A percentile compares a stretch with the other conserved stretches of the same genome.
These are phyloP conservation scores for Myopa tessellatipennis DNA, from an alignment of 2,888 invertebrate genomes.

Conservation along the genomic window DNA sequence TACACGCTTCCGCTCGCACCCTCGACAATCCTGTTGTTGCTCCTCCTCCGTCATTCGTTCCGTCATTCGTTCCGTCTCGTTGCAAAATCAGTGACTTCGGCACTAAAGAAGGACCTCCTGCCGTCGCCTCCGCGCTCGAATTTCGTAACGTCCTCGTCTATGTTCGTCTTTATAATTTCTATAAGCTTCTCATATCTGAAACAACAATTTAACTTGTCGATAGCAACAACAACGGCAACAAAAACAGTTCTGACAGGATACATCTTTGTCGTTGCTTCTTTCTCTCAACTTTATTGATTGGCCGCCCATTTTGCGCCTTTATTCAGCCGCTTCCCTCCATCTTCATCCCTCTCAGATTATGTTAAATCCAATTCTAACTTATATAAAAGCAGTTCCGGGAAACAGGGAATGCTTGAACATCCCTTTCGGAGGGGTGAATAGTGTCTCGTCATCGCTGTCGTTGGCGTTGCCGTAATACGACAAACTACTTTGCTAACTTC, in stretches of 20 bases:
- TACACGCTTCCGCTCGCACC: no score
- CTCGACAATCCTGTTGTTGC: no score
- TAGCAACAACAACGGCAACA: neutral
- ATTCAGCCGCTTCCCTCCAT: neutral
- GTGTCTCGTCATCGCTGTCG: neutral
- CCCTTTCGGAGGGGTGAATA: neutral
- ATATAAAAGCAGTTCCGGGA: slow-evolving; percentile 21
- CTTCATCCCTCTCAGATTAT: neutral
- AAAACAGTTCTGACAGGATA: neutral
- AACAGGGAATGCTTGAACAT: slow-evolving; percentile 11
- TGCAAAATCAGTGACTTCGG: no score
- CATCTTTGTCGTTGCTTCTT: neutral
- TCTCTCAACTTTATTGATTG: slow-evolving; percentile 27
- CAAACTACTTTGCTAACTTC: neutral
- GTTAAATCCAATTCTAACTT: slow-evolving; percentile 18
- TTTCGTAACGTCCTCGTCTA: no score
- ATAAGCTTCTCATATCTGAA: no score
- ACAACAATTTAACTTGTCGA: neutral
- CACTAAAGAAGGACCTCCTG: no score
- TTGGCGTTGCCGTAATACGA: neutral
- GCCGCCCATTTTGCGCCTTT: neutral
- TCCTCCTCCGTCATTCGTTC: no score
- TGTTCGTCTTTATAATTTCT: no score
- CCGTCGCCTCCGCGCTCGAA: no score
- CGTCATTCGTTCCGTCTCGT: no score